These are phyloP conservation scores for Patella caerulea DNA, from an alignment of 2,888 invertebrate genomes.

Conservation along the genomic window DNA sequence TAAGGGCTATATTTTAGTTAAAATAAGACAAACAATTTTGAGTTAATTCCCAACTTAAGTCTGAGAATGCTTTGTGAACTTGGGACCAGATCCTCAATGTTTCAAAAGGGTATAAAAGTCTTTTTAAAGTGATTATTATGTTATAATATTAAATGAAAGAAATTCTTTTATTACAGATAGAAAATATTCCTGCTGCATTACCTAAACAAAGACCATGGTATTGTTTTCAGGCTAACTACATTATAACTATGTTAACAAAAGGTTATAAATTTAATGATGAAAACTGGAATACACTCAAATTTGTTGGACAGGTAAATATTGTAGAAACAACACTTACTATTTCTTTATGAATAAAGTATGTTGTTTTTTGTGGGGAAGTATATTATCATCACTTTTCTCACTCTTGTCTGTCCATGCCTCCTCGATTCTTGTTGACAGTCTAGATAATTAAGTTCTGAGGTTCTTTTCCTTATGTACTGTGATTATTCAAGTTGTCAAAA, in stretches of 20 bases:
- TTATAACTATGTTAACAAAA: conserved; percentile 66
- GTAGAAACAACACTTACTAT: neutral
- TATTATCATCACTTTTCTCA: neutral
- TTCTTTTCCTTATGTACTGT: too few relatives aligned
- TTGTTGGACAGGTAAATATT: conserved; percentile 64
- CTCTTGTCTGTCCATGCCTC: neutral
- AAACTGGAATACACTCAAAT: conserved; percentile 68
- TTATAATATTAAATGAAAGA: too few relatives aligned
- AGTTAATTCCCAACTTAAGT: too few relatives aligned
- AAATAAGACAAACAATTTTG: too few relatives aligned
- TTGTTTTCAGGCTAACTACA: conserved; percentile 69
- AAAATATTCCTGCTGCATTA: conserved; percentile 39
- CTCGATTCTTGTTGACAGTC: too few relatives aligned
- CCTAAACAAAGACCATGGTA: conserved; percentile 47
- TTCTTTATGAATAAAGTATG: neutral
- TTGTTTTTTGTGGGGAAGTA: neutral
- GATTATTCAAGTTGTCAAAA: too few relatives aligned
- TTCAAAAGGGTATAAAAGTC: too few relatives aligned
- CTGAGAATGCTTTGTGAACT: too few relatives aligned
- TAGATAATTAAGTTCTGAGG: too few relatives aligned
- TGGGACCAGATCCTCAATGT: too few relatives aligned
- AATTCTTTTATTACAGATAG: conserved; percentile 39
- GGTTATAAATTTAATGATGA: conserved; percentile 70
- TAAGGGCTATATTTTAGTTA: too few relatives aligned
- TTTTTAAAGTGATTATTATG: too few relatives aligned